A percentile compares a stretch with the other conserved stretches of the same genome.
These are phyloP conservation scores for Clarias pachynema DNA, from an alignment of 2,797 vertebrate species.

Conservation along the genomic window DNA sequence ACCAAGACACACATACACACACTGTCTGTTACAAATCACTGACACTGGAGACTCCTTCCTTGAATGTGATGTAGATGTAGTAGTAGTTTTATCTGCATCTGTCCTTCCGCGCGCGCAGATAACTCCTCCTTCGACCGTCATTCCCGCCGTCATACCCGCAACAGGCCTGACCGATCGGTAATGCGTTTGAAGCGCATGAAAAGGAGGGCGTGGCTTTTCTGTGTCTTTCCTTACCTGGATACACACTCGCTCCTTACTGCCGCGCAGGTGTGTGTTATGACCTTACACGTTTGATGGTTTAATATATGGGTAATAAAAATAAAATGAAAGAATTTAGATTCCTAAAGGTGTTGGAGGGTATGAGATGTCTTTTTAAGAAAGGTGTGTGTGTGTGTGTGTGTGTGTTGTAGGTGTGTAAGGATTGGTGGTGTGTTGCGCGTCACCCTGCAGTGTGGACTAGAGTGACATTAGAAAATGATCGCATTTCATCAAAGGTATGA, in stretches of 20 bases:
- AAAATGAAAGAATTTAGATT: background rate
- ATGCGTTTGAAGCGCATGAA: slow-evolving; percentile 82
- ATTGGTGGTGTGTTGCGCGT: slow-evolving; percentile 88
- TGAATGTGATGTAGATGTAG: background rate
- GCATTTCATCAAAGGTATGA: slow-evolving; percentile 84
- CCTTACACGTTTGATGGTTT: background rate
- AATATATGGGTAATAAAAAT: background rate
- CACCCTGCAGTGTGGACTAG: slow-evolving; percentile 88
- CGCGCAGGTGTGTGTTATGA: slow-evolving; percentile 78
- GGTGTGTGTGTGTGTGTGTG: slow-evolving; percentile 36
- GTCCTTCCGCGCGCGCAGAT: slow-evolving; percentile 13
- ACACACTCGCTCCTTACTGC: slow-evolving; percentile 79
- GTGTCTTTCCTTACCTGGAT: slow-evolving; percentile 89
- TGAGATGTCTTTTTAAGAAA: background rate
- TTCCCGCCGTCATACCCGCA: slow-evolving; percentile 5
- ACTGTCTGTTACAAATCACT: background rate
- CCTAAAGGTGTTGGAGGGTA: background rate
- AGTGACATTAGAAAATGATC: slow-evolving; percentile 84
- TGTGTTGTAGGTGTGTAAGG: slow-evolving; percentile 60
- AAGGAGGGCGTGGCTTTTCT: slow-evolving; percentile 86
- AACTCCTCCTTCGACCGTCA: slow-evolving; percentile 5
- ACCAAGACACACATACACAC: background rate
- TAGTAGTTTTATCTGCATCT: background rate
- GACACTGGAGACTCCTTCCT: background rate
- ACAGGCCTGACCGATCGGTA: slow-evolving; percentile 66